Evolutionary conservation across 2,797 vertebrate genomes (phyloP).

Genomic region (Ceryle rudis): DNA sequence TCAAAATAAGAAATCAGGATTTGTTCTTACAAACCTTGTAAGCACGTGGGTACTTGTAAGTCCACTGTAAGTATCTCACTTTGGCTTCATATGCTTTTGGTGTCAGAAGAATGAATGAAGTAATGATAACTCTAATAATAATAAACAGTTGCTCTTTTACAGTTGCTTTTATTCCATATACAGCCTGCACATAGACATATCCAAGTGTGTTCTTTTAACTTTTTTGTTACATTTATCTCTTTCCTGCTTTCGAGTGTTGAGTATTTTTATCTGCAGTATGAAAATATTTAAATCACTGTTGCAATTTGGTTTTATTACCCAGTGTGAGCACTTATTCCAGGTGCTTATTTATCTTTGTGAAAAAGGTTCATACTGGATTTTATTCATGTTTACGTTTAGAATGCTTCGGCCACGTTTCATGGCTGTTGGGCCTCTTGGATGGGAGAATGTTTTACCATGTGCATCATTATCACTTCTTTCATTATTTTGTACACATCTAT

Average conservation of each 20-base stretch:
- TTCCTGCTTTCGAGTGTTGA: neutral
- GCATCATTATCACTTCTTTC: slow-evolving; percentile 57
- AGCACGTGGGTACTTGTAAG: neutral
- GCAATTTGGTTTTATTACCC: neutral
- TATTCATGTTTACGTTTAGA: slow-evolving; percentile 14
- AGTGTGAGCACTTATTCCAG: neutral
- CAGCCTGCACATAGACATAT: neutral
- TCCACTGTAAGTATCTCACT: neutral
- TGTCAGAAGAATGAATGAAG: neutral
- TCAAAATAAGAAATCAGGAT: neutral
- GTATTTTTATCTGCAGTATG: neutral
- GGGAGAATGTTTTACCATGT: slow-evolving; percentile 19
- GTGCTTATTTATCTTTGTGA: neutral
- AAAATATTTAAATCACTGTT: neutral
- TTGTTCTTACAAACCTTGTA: neutral
- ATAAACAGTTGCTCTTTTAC: neutral
- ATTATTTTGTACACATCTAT: slow-evolving; percentile 52
- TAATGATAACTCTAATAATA: neutral
- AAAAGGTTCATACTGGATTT: neutral
- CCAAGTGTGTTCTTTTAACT: neutral
- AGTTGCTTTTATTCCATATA: neutral
- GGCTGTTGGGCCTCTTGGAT: neutral
- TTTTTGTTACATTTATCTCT: neutral
- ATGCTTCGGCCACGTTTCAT: neutral
- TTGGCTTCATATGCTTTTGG: neutral